Evolutionary conservation across 2,888 invertebrate genomes (phyloP).

Genomic region (Standfussiana lucernea): DNA sequence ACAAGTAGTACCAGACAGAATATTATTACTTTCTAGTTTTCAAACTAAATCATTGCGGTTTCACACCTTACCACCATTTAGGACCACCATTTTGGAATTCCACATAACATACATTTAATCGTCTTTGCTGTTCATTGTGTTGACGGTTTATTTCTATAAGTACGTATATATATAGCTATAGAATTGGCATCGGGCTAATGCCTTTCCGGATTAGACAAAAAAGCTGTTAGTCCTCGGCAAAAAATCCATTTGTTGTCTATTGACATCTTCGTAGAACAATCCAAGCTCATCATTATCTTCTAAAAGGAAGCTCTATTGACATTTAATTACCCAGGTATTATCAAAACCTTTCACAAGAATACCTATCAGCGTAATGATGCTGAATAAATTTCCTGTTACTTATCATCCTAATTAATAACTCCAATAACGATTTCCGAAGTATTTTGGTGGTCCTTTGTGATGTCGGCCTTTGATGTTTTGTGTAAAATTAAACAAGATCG

Average conservation of each 20-base stretch:
- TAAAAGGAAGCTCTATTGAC: constrained; percentile 17
- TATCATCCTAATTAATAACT: constrained; percentile 41
- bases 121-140: neutral
- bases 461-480: constrained; percentile 44
- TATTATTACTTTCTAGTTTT: neutral
- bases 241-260: constrained; percentile 1
- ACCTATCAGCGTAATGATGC: constrained; percentile 1
- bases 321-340: constrained; percentile 23
- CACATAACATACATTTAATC: neutral
- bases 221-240: constrained; percentile 9
- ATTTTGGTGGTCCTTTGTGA: constrained; percentile 29
- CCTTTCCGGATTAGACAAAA: neutral
- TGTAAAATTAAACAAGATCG: constrained; percentile 34
- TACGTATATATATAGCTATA: neutral
- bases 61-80: neutral
- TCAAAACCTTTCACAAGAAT: constrained; percentile 28
- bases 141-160: neutral
- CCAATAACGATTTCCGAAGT: constrained; percentile 31
- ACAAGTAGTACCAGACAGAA: neutral
- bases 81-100: neutral
- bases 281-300: neutral
- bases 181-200: neutral
- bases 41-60: neutral
- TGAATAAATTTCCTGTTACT: constrained; percentile 22
- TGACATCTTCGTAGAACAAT: neutral